Evolutionary conservation across 2,888 invertebrate genomes (phyloP).

Genomic region (Dascillus cervinus): DNA sequence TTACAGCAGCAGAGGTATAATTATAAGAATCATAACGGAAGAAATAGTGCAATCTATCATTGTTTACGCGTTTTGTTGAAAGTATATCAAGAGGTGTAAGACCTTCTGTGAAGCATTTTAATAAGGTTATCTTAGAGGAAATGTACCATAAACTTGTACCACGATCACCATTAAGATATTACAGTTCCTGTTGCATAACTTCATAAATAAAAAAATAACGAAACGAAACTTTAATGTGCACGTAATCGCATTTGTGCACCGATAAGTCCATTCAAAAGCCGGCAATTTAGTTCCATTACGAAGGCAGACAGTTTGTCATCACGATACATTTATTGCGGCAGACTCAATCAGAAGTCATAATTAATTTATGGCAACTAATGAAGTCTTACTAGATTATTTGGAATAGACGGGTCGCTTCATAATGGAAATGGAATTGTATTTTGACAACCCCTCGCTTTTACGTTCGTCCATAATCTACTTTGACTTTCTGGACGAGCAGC

Average conservation of each 20-base stretch:
- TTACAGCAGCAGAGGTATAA: too few species aligned
- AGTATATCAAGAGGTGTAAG: too few species aligned
- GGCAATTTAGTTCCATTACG: slow-evolving; percentile 9
- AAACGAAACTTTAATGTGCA: too few species aligned
- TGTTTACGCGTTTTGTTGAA: too few species aligned
- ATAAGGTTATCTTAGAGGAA: slow-evolving; percentile 14
- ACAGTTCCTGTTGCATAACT: not conserved
- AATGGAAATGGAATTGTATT: slow-evolving; percentile 26
- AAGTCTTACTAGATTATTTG: slow-evolving; percentile 32
- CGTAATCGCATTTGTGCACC: not conserved
- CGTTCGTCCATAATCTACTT: slow-evolving; percentile 11
- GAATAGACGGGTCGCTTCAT: slow-evolving; percentile 25
- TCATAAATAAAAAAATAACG: too few species aligned
- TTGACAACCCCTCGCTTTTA: slow-evolving; percentile 17
- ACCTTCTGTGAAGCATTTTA: too few species aligned
- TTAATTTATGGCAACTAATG: slow-evolving; percentile 42
- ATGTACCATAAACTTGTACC: slow-evolving; percentile 17
- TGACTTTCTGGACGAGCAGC: slow-evolving; percentile 13
- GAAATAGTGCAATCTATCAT: too few species aligned
- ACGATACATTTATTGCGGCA: too few species aligned
- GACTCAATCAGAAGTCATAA: slow-evolving; percentile 43
- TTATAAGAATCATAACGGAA: too few species aligned
- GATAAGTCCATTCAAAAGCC: not conserved
- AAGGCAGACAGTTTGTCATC: slow-evolving; percentile 8
- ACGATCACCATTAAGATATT: slow-evolving; percentile 2